Evolutionary conservation across 2,113 vertebrate genomes (phyloP).

Genomic region (Candoia aspera): DNA sequence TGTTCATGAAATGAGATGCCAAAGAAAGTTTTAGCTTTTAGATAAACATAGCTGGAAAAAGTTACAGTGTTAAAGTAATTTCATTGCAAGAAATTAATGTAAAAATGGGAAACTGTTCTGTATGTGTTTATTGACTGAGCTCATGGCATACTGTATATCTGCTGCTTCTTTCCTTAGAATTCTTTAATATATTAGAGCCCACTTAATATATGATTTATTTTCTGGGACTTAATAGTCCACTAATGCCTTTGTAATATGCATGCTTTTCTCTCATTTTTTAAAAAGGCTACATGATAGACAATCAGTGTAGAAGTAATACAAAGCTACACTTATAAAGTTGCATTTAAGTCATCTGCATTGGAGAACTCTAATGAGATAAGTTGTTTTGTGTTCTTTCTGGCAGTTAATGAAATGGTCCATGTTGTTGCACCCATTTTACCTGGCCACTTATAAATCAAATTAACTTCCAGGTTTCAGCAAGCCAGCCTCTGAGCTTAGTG

Average conservation of each 20-base stretch:
- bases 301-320: slow-evolving; percentile 30
- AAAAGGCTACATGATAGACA: not conserved
- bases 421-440: slow-evolving; percentile 26
- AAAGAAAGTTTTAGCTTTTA: not conserved
- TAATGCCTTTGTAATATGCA: not conserved
- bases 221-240: not conserved
- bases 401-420: slow-evolving; percentile 27
- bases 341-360: slow-evolving; percentile 14
- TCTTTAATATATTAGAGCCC: not conserved
- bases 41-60: not conserved
- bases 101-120: not conserved
- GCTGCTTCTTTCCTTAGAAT: not conserved
- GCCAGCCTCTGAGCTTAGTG: slow-evolving; percentile 12
- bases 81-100: not conserved
- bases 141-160: not conserved
- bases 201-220: not conserved
- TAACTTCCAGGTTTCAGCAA: slow-evolving; percentile 18
- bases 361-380: slow-evolving; percentile 27
- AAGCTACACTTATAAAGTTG: slow-evolving; percentile 5
- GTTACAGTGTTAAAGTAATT: not conserved
- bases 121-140: not conserved
- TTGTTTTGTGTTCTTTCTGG: not conserved
- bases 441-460: slow-evolving; percentile 22
- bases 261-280: slow-evolving; percentile 9
- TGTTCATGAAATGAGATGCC: not conserved